Conservation (phyloP, 2,797 vertebrate genomes). For the Mus caroli region DNA sequence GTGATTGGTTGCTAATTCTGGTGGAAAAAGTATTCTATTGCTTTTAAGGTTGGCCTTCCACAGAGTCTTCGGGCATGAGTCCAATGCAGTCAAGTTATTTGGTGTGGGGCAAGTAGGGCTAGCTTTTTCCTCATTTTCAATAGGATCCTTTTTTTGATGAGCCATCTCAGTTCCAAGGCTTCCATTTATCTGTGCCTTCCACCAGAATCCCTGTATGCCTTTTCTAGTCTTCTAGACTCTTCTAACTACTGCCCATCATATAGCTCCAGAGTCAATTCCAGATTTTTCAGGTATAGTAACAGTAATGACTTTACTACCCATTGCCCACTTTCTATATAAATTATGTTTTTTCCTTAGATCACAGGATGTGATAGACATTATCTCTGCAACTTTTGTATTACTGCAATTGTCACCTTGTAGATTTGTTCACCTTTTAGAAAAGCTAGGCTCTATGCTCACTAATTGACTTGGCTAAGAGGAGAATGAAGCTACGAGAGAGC, state of each 20-base stretch:
- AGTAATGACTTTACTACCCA: background rate
- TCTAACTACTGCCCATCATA: background rate
- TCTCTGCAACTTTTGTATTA: background rate
- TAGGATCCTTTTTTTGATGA: background rate
- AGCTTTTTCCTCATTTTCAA: background rate
- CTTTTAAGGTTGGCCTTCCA: background rate
- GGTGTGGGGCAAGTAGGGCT: background rate
- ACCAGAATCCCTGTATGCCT: background rate
- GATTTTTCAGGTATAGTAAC: background rate
- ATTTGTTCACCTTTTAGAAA: conserved; percentile 50
- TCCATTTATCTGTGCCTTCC: background rate
- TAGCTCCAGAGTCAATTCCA: background rate
- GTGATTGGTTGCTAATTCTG: background rate
- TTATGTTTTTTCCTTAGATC: conserved; percentile 35
- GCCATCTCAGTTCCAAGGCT: background rate
- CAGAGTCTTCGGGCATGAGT: background rate
- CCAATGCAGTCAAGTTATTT: background rate
- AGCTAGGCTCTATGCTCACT: conserved; percentile 8
- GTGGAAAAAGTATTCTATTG: background rate
- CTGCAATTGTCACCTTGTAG: background rate
- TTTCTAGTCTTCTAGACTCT: background rate
- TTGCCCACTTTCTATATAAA: background rate
- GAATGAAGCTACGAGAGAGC: conserved; percentile 19
- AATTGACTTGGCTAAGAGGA: conserved; percentile 37
- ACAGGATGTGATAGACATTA: conserved; percentile 13